Evolutionary conservation across 1,140 invertebrate species (phyloP), one percentile per base, ranked within the genome.

Genomic region (Solenopsis fugax): DNA sequence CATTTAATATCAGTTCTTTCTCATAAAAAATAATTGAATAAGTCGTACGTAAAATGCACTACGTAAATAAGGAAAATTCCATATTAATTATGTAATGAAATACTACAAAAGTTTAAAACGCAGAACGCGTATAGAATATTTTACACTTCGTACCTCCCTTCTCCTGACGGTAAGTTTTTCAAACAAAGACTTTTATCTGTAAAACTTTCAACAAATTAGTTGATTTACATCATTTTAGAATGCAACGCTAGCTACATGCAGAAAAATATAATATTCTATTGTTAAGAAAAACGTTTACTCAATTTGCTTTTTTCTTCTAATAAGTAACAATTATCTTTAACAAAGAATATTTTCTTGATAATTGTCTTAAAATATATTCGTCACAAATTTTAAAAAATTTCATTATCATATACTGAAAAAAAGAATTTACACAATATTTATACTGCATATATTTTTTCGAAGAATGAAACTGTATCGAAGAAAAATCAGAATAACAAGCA

Each of bases 11-110:
- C 12, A 37, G 4, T 16, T 12, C 24, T 41, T 41, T 18, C 41
- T 37, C 50, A 37, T 13, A 10, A 16, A 52, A 24, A 1, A 29
- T 29, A 29, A 1, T 34, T 6, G 7, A 72, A 34, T n/a, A 21
- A 54, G 29, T 21, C 10, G 1, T 24, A 12, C 9, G 29, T 45
- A 45, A 56, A 41, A 16, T 56, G 16, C 3, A 6, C 7, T 9
- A 58, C 37, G 16, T 21, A 58, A 24, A 41, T 41, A 41, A 0
- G n/a, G 13, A 50, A 37, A 21, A 37, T 6, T 78, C 10, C 16
- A 10, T 21, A 29, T 77, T 45, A 77, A 76, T 60, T 62, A 62
- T 60, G 21, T 45, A 78, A 60, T 18, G 10, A 16, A 75, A 58
- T 37, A 21, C 13, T 16, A 60, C 9, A 60, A 56, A 76, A 76